Evolutionary conservation across 2,797 vertebrate genomes (phyloP).

Genomic region (Falco peregrinus): DNA sequence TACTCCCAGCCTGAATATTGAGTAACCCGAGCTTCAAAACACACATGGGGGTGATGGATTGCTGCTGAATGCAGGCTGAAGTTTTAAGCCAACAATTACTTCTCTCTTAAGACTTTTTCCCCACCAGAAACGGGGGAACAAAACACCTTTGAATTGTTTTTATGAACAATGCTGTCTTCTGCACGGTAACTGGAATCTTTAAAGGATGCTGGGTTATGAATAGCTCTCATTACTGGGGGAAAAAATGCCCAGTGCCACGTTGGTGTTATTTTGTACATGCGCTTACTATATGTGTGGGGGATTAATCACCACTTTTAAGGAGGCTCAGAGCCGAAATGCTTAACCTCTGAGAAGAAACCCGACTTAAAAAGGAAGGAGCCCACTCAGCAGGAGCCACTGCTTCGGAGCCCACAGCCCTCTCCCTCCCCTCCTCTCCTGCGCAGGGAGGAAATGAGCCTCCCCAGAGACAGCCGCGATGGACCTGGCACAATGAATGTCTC

Average conservation of each 20-base stretch:
- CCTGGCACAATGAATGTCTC: background rate
- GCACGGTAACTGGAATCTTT: background rate
- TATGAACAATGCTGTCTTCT: background rate
- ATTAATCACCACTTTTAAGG: constrained; percentile 25
- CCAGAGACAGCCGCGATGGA: background rate
- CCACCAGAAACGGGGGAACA: constrained; percentile 28
- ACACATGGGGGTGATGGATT: background rate
- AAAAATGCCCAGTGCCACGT: background rate
- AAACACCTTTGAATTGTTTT: constrained; percentile 14
- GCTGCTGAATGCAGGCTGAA: constrained; percentile 30
- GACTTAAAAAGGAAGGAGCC: background rate
- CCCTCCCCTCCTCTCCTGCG: background rate
- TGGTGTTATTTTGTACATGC: background rate
- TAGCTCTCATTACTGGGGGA: background rate
- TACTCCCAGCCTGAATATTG: constrained; percentile 18
- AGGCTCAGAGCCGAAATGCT: background rate
- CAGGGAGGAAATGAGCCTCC: background rate
- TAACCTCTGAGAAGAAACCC: background rate
- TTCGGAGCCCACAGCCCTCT: background rate
- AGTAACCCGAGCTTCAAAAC: background rate
- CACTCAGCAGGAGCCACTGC: background rate
- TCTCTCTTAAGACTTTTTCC: constrained; percentile 17
- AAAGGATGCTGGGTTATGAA: constrained; percentile 22
- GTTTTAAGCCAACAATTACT: constrained; percentile 56
- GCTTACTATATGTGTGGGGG: background rate